Evolutionary conservation across 2,888 invertebrate species (phyloP).

Genomic region (Blastobasis lacticolella): DNA sequence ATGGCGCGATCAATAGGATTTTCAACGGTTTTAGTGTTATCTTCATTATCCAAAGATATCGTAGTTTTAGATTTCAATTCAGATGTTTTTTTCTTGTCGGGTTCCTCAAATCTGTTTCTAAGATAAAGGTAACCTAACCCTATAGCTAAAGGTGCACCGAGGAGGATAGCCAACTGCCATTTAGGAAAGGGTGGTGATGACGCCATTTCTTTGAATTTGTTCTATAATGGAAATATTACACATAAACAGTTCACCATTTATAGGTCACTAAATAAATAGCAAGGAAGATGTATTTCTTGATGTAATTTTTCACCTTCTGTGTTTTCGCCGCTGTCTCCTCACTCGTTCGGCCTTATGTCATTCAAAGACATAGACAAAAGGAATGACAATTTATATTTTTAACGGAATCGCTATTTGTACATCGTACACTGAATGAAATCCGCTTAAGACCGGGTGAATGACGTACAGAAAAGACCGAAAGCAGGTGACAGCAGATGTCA

Average conservation of each 20-base stretch:
- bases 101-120: conserved; percentile 71
- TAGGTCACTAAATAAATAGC: conserved; percentile 4
- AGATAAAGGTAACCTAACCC: conserved; percentile 88
- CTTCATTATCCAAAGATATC: conserved; percentile 76
- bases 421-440: too few species aligned
- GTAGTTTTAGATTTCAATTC: conserved; percentile 71
- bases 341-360: background rate
- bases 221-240: conserved; percentile 15
- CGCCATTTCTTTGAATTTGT: conserved; percentile 40
- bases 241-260: conserved; percentile 55
- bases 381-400: background rate
- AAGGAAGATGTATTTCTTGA: conserved; percentile 41
- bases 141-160: conserved; percentile 88
- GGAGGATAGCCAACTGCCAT: conserved; percentile 90
- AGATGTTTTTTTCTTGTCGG: conserved; percentile 69
- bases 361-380: background rate
- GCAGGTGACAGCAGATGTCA: too few species aligned
- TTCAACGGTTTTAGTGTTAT: conserved; percentile 56
- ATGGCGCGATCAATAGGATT: conserved; percentile 83
- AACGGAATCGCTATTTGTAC: too few species aligned
- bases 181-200: conserved; percentile 79
- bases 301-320: conserved; percentile 20
- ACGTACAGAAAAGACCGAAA: too few species aligned
- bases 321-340: conserved; percentile 18
- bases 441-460: too few species aligned